These are phyloP conservation scores for Drosophila azteca DNA, from an alignment of 1,140 invertebrate genomes.

Conservation along the genomic window DNA sequence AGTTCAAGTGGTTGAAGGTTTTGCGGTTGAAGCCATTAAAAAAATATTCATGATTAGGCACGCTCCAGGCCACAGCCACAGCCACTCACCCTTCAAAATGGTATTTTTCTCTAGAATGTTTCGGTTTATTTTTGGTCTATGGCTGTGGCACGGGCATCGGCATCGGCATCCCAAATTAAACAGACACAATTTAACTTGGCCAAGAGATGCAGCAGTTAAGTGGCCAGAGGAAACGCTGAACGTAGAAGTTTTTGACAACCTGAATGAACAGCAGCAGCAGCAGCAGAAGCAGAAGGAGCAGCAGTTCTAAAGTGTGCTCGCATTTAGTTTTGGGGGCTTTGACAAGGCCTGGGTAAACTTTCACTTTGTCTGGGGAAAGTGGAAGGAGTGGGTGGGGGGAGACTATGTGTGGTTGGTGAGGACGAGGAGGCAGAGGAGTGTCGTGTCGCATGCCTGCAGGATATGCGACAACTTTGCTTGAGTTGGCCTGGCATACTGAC, in stretches of 20 bases:
- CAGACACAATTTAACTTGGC: slow-evolving; percentile 49
- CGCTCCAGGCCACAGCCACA: slow-evolving; percentile 9
- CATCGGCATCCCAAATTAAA: slow-evolving; percentile 23
- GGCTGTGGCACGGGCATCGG: too few species aligned
- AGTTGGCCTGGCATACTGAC: slow-evolving; percentile 27
- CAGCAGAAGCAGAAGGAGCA: too few species aligned
- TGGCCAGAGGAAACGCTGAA: slow-evolving; percentile 21
- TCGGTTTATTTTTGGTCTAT: not conserved
- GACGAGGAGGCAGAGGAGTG: not conserved
- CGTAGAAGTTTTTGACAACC: slow-evolving; percentile 39
- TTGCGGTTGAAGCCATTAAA: slow-evolving; percentile 8
- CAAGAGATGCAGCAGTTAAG: slow-evolving; percentile 46
- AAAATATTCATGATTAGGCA: slow-evolving; percentile 40
- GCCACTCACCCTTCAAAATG: slow-evolving; percentile 4
- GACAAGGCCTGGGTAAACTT: slow-evolving; percentile 33
- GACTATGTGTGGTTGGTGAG: too few species aligned
- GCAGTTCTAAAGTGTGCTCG: slow-evolving; percentile 2
- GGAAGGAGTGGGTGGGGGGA: not conserved
- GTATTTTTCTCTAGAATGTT: not conserved
- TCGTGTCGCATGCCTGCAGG: slow-evolving; percentile 47
- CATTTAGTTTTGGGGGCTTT: slow-evolving; percentile 35
- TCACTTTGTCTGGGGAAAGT: not conserved
- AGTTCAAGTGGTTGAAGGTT: too few species aligned
- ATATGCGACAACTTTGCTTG: slow-evolving; percentile 52
- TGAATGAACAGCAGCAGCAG: slow-evolving; percentile 17